These are phyloP conservation scores for Drosophila ficusphila DNA, from an alignment of 1,140 invertebrate genomes.

Conservation along the genomic window DNA sequence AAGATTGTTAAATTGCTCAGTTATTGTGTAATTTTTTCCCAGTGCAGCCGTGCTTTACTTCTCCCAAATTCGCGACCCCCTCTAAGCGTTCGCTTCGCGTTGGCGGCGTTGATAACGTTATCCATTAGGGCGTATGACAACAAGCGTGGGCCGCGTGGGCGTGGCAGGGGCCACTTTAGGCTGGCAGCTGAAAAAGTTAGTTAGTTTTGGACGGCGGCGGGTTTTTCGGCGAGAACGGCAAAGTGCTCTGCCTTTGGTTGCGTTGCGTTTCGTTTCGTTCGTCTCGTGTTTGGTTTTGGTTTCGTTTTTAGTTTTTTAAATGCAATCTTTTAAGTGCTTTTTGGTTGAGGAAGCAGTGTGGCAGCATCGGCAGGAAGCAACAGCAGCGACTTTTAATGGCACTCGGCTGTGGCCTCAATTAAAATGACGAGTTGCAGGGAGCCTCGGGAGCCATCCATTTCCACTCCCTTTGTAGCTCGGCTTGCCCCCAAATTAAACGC, in stretches of 20 bases:
- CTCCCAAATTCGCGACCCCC: constrained; percentile 7
- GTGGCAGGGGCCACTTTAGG: constrained; percentile 45
- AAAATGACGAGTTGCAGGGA: constrained; percentile 39
- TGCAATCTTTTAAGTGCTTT: constrained; percentile 76
- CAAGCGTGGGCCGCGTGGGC: constrained; percentile 33
- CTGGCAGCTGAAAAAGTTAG: constrained; percentile 52
- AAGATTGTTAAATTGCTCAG: no score
- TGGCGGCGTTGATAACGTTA: constrained; percentile 71
- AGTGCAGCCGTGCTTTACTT: constrained; percentile 2
- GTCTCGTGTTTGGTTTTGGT: constrained; percentile 65
- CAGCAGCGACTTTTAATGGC: constrained; percentile 64
- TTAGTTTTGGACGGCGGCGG: constrained; percentile 41
- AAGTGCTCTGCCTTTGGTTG: constrained; percentile 48
- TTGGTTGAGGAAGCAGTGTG: constrained; percentile 55
- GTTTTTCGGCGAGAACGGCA: constrained; percentile 4
- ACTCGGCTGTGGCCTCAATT: constrained; percentile 63
- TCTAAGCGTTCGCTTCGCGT: constrained; percentile 49
- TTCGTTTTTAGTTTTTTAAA: constrained; percentile 62
- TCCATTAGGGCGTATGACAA: constrained; percentile 62
- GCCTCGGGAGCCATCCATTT: not conserved
- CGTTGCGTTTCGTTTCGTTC: constrained; percentile 26
- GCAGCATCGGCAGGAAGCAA: constrained; percentile 21
- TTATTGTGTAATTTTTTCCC: constrained; percentile 5
- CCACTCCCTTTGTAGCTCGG: not conserved
- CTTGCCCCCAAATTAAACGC: constrained; percentile 30